These are phyloP conservation scores for Tupaia tana DNA, from an alignment of 2,113 vertebrate species.

Conservation along the genomic window DNA sequence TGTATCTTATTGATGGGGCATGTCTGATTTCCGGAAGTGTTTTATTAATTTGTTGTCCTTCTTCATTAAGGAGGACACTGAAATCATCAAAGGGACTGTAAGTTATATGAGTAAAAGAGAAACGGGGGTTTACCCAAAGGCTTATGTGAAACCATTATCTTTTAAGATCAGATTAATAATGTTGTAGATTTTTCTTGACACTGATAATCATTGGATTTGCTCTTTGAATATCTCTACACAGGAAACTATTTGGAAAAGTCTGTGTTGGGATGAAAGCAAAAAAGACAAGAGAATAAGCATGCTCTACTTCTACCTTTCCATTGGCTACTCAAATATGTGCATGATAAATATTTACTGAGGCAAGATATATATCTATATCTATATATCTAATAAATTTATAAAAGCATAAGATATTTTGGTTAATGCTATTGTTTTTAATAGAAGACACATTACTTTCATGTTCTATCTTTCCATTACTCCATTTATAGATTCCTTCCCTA, in stretches of 20 bases:
- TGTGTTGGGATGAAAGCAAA: not conserved
- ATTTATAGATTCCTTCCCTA: not conserved
- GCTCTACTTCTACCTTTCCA: not conserved
- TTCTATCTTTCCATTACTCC: not conserved
- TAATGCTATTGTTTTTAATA: not conserved
- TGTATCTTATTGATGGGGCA: not conserved
- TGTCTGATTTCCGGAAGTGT: not conserved
- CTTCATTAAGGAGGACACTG: not conserved
- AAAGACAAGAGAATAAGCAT: not conserved
- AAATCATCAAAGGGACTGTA: not conserved
- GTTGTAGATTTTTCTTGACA: slow-evolving; percentile 16
- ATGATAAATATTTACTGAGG: not conserved
- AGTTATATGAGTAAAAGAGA: not conserved
- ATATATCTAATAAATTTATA: not conserved
- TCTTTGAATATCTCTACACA: not conserved
- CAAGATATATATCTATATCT: not conserved
- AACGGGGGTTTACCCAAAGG: not conserved
- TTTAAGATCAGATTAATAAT: not conserved
- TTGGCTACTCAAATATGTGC: not conserved
- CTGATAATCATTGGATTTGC: not conserved
- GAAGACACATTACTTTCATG: not conserved
- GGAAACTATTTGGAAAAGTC: not conserved
- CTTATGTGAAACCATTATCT: not conserved
- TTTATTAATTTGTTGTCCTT: not conserved
- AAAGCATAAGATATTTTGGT: not conserved